phyloP scores from a whole-genome alignment of 2,888 invertebrate species.

The Caenorhabditis sulstoni region DNA sequence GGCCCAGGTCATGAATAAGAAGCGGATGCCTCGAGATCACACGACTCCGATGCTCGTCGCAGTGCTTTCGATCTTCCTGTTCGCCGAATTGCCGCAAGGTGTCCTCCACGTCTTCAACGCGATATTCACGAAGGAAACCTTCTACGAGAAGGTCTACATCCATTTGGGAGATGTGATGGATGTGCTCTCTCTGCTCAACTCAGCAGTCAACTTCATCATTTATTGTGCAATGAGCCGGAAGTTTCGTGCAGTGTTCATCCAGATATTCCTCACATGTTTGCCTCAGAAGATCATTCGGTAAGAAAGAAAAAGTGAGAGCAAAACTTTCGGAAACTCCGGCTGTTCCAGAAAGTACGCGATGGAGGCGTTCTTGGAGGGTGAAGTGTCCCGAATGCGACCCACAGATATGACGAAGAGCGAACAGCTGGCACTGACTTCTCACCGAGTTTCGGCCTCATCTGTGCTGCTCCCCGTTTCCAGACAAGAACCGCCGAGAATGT shows the following conservation, averaged over 20 bases:
- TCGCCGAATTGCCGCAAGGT: constrained; percentile 79
- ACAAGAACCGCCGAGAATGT: constrained; percentile 53
- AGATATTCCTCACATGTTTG: constrained; percentile 72
- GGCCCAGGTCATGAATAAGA: constrained; percentile 79
- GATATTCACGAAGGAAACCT: constrained; percentile 77
- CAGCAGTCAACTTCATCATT: constrained; percentile 79
- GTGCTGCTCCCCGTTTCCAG: constrained; percentile 57
- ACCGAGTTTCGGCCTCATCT: constrained; percentile 65
- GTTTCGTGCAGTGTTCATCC: constrained; percentile 79
- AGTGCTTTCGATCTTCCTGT: constrained; percentile 77
- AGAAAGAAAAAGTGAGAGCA: neutral
- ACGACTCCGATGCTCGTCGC: constrained; percentile 80
- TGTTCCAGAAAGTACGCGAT: constrained; percentile 62
- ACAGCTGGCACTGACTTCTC: constrained; percentile 67
- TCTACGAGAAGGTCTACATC: constrained; percentile 73
- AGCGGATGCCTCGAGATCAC: constrained; percentile 78
- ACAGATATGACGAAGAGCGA: constrained; percentile 72
- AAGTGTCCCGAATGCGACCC: constrained; percentile 60
- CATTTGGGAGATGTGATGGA: constrained; percentile 79
- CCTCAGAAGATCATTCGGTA: constrained; percentile 65
- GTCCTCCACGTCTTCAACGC: constrained; percentile 78
- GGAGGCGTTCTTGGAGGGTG: constrained; percentile 60
- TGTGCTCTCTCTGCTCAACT: constrained; percentile 77
- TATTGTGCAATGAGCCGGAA: constrained; percentile 80
- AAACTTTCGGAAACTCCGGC: no score